Evolutionary conservation across 2,113 vertebrate genomes (phyloP).

Genomic region (Uria lomvia): DNA sequence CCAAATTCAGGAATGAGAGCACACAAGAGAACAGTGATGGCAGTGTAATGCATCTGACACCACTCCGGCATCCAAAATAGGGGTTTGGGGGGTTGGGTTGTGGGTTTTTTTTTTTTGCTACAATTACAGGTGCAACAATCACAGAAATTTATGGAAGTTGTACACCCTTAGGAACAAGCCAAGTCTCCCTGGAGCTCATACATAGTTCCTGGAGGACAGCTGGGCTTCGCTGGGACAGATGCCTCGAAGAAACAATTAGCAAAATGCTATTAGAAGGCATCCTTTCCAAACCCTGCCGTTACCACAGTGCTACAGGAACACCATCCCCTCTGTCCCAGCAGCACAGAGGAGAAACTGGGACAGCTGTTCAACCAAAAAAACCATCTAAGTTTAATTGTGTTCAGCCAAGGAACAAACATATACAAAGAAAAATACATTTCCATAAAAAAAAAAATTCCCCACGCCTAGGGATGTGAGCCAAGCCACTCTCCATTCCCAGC

Average conservation of each 20-base stretch:
- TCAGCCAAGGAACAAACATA: background rate
- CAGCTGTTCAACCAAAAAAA: background rate
- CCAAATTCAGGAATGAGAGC: background rate
- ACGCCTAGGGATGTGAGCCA: background rate
- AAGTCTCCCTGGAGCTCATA: background rate
- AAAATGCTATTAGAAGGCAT: background rate
- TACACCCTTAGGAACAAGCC: background rate
- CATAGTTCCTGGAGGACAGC: background rate
- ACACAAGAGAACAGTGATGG: background rate
- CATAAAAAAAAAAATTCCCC: background rate
- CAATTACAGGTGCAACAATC: background rate
- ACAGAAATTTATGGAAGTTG: background rate
- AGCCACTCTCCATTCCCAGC: background rate
- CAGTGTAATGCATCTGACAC: background rate
- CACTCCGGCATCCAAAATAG: background rate
- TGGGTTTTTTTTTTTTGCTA: background rate
- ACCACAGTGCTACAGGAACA: background rate
- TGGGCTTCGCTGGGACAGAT: background rate
- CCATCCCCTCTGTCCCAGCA: background rate
- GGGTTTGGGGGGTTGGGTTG: accelerated
- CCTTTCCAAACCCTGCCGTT: background rate
- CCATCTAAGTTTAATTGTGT: background rate
- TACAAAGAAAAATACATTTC: background rate
- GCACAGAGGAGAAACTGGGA: background rate
- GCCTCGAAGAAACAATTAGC: background rate